These are phyloP conservation scores for Vireo altiloquus DNA, from an alignment of 2,113 vertebrate genomes.

Conservation along the genomic window DNA sequence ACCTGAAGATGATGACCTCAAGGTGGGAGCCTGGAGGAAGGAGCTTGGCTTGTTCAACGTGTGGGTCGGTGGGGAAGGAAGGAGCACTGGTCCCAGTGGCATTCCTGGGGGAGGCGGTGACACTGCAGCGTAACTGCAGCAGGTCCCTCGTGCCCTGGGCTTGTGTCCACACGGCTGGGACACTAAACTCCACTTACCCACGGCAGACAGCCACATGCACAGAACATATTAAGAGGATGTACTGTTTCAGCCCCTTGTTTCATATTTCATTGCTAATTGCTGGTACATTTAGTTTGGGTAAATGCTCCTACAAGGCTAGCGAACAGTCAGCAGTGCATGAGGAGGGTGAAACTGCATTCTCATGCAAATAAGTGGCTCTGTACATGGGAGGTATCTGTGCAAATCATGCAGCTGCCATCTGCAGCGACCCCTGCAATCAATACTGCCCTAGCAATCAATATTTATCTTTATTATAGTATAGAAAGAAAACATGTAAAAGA, in stretches of 20 bases:
- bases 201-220: not conserved
- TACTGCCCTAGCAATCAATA: slow-evolving; percentile 47
- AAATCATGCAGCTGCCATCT: slow-evolving; percentile 61
- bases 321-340: not conserved
- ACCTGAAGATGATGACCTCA: not conserved
- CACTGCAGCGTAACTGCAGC: not conserved
- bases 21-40: not conserved
- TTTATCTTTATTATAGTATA: slow-evolving; percentile 53
- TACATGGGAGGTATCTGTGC: not conserved
- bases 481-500: slow-evolving; percentile 4
- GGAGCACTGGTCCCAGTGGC: not conserved
- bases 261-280: slow-evolving; percentile 1
- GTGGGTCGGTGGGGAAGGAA: not conserved
- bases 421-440: slow-evolving; percentile 25
- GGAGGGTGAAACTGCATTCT: slow-evolving; percentile 3
- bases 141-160: not conserved
- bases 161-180: not conserved
- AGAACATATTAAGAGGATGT: not conserved
- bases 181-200: not conserved
- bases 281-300: not conserved
- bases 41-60: not conserved
- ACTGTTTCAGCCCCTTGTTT: not conserved
- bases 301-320: not conserved
- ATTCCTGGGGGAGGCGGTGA: not conserved
- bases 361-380: not conserved